phyloP scores from a whole-genome alignment of 2,113 vertebrate genomes.

The Ciconia boyciana region DNA sequence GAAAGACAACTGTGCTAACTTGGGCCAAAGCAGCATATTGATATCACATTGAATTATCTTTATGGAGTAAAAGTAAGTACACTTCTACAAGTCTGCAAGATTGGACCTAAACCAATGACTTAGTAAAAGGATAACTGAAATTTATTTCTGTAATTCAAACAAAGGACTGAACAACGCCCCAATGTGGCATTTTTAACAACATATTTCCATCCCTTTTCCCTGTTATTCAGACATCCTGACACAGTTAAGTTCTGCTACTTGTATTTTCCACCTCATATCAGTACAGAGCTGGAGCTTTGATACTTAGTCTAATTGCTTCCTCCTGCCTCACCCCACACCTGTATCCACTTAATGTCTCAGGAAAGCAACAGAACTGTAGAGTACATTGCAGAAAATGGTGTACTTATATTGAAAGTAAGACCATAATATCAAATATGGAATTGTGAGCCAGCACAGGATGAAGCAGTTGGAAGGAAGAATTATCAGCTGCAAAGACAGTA shows the following conservation, averaged over 20 bases:
- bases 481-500: background rate
- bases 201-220: background rate
- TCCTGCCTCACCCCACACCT: background rate
- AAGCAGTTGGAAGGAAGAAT: background rate
- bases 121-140: background rate
- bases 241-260: background rate
- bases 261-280: background rate
- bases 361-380: background rate
- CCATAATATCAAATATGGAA: background rate
- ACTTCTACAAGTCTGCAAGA: background rate
- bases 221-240: background rate
- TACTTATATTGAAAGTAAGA: background rate
- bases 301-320: background rate
- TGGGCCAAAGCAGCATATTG: background rate
- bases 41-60: background rate
- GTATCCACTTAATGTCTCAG: background rate
- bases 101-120: background rate
- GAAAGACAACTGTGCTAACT: background rate
- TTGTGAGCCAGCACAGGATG: background rate
- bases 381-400: background rate
- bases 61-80: background rate
- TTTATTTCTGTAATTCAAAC: background rate
- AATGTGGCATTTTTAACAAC: background rate
- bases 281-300: background rate
- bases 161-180: background rate